Conservation (phyloP, 2,888 invertebrate species). For the Drosophila paramelanica region DNA sequence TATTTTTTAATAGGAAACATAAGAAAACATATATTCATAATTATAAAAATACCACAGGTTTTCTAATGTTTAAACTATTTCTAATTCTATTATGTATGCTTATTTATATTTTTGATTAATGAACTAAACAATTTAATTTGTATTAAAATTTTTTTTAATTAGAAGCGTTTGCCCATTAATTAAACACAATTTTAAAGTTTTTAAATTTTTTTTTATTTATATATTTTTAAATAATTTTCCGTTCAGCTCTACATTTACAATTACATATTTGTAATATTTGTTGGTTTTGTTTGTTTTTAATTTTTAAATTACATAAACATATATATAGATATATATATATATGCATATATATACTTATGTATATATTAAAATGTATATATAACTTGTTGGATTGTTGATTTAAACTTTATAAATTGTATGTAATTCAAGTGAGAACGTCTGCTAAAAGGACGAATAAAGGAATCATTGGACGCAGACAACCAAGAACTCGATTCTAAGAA, state of each 20-base stretch:
- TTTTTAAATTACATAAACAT: conserved; percentile 20
- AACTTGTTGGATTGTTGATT: conserved; percentile 64
- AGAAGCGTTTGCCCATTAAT: not conserved
- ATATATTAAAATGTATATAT: conserved; percentile 74
- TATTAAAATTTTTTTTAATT: not conserved
- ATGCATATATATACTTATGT: conserved; percentile 61
- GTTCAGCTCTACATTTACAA: conserved; percentile 82
- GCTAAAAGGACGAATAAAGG: conserved; percentile 62
- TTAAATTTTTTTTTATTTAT: conserved; percentile 68
- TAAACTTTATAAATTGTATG: conserved; percentile 52
- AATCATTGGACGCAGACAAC: conserved; percentile 38
- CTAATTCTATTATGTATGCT: too few species aligned
- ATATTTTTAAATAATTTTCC: conserved; percentile 77
- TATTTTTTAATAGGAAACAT: not conserved
- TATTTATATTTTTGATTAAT: too few species aligned
- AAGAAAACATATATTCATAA: too few species aligned
- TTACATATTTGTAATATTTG: conserved; percentile 77
- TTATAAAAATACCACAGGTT: too few species aligned
- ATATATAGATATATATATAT: too few species aligned
- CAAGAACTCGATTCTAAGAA: conserved; percentile 12
- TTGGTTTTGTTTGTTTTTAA: conserved; percentile 45
- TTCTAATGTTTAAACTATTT: too few species aligned
- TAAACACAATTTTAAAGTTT: conserved; percentile 8
- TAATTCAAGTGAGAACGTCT: conserved; percentile 63
- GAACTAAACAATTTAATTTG: too few species aligned